phyloP scores from a whole-genome alignment of 2,113 vertebrate genomes.

The Xerus inauris region DNA sequence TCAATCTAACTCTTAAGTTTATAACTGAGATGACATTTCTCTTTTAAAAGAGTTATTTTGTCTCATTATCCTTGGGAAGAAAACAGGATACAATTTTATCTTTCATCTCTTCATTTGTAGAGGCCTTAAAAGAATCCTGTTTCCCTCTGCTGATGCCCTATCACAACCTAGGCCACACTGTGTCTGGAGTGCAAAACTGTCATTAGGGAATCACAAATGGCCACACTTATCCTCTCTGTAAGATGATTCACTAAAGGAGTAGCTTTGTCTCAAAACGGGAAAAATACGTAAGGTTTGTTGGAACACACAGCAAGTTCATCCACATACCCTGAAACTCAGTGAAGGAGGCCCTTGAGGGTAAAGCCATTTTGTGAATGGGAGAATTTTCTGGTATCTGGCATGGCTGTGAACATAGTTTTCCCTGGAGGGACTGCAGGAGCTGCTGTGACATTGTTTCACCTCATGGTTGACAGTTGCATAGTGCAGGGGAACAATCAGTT shows the following conservation, averaged over 20 bases:
- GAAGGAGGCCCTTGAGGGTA: not conserved
- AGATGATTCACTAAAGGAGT: not conserved
- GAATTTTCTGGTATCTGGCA: not conserved
- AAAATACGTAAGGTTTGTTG: not conserved
- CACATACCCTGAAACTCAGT: not conserved
- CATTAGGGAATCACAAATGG: not conserved
- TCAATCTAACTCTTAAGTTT: slow-evolving; percentile 9
- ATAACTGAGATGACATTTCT: slow-evolving; percentile 30
- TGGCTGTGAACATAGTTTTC: not conserved
- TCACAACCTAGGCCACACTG: not conserved
- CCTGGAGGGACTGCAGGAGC: not conserved
- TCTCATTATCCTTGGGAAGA: not conserved
- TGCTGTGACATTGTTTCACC: not conserved
- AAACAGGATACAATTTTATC: not conserved
- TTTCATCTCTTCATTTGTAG: not conserved
- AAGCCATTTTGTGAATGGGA: not conserved
- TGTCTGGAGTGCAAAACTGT: not conserved
- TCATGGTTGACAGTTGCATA: slow-evolving; percentile 44
- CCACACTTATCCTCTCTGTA: not conserved
- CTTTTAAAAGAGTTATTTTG: not conserved
- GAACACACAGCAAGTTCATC: not conserved
- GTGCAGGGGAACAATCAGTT: slow-evolving; percentile 31
- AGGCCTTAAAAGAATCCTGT: not conserved
- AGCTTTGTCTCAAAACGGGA: not conserved
- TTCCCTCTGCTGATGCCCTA: not conserved